Evolutionary conservation across 2,797 vertebrate genomes (phyloP), one percentile per base, ranked within the genome.

Genomic region (Dallia pectoralis): DNA sequence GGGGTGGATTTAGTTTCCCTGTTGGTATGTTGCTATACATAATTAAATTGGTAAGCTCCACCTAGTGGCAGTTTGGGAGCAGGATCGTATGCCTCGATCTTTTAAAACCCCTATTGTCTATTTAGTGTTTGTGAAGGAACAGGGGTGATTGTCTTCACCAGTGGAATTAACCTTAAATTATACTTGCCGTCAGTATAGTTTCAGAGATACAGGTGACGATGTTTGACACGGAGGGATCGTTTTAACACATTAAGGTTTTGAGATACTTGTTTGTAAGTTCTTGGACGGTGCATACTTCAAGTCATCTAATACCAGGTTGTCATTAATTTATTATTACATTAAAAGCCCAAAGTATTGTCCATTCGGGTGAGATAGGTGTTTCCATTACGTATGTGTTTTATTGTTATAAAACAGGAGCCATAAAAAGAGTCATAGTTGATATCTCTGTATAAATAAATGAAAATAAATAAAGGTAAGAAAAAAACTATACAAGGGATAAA

Each of bases 161-260:
- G 11, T n/a, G 8, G 27, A 27, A 22, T 19, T 22, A 19, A 19
- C 8, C 22, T 14, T 29, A 32, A 66, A 66, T 36, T 19, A 15
- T 33, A 44, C 19, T 22, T 44, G 65, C 22, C 44, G n/a, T 67
- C 65, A 47, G 65, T 67, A 40, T n/a, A 44, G 62, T 63, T 33
- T 40, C 65, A 44, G 16, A 67, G 36, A 49, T 16, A 49, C 40
- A 67, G 48, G 25, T 51, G 5, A 68, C 44, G 40, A 22, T 18
- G 11, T 44, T n/a, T 36, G 36, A 66, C 64, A n/a, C n/a, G 3
- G 51, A 53, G 51, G 30, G 61, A 63, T 8, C n/a, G n/a, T 14
- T 59, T 59, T 11, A 22, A 25, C 16, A 64, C 14, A 29, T 29
- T 29, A 33, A 63, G 30, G 29, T 32, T 32, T 63, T 29, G 29